Percentiles rank a stretch among this genome's conserved stretches.
Evolutionary conservation across 2,113 vertebrate species (phyloP).

Genomic region (Microtus ochrogaster): DNA sequence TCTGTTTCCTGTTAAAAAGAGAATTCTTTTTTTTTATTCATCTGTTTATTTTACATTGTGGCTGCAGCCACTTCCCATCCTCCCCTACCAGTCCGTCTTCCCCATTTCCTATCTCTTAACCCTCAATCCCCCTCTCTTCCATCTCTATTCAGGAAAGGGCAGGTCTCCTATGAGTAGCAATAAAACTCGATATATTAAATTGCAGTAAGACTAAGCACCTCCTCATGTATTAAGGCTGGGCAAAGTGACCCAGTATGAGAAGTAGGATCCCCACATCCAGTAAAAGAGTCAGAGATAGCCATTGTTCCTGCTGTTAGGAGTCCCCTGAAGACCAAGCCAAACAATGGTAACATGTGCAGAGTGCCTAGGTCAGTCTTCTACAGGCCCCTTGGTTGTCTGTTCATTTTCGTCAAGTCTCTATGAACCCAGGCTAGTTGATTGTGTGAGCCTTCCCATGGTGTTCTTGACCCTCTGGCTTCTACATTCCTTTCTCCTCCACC

Average conservation of each 20-base stretch:
- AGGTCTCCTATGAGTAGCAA: background rate
- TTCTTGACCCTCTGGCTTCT: background rate
- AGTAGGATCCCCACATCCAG: background rate
- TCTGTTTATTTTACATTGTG: background rate
- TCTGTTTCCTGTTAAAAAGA: background rate
- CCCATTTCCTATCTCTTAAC: background rate
- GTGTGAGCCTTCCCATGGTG: background rate
- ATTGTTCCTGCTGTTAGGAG: background rate
- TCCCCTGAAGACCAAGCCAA: background rate
- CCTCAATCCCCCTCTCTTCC: background rate
- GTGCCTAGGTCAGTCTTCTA: background rate
- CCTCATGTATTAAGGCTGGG: background rate
- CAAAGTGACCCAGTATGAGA: background rate
- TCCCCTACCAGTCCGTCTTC: background rate
- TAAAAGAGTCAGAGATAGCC: background rate
- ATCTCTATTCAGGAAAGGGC: background rate
- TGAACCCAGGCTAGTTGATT: background rate
- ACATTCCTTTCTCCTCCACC: background rate
- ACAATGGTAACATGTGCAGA: background rate
- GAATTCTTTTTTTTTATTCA: background rate
- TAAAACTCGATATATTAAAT: background rate
- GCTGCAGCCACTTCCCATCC: background rate
- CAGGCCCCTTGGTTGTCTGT: background rate
- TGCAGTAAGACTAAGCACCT: background rate
- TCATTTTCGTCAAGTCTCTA: background rate